Evolutionary conservation across 2,888 invertebrate genomes (phyloP).

Genomic region (Rhingia campestris): DNA sequence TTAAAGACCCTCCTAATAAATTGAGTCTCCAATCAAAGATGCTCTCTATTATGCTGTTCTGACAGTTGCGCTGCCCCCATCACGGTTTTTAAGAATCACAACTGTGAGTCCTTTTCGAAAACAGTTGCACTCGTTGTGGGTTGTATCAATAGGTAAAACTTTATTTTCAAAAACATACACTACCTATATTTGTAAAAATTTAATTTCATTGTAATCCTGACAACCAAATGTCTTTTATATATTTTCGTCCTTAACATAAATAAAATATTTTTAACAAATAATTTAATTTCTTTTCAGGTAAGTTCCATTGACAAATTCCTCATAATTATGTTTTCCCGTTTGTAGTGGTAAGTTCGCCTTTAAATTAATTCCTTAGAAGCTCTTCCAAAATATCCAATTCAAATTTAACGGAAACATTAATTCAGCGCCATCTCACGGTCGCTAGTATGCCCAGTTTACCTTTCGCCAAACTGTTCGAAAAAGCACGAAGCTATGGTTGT

Average conservation of each 20-base stretch:
- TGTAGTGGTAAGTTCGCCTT: not conserved
- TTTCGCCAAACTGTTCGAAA: constrained; percentile 51
- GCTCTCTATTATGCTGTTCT: too few species aligned
- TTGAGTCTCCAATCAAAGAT: too few species aligned
- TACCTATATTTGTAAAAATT: not conserved
- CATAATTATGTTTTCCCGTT: not conserved
- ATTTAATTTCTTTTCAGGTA: constrained; percentile 53
- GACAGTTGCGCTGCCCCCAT: too few species aligned
- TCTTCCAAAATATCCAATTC: constrained; percentile 1
- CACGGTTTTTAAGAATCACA: too few species aligned
- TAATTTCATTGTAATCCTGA: not conserved
- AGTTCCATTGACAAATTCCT: constrained; percentile 14
- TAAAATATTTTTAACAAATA: not conserved
- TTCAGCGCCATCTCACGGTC: constrained; percentile 46
- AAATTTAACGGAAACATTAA: not conserved
- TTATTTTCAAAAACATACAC: too few species aligned
- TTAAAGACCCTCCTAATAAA: too few species aligned
- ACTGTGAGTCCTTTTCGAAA: too few species aligned
- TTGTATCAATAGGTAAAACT: too few species aligned
- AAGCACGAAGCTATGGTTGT: constrained; percentile 58
- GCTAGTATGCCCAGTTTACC: constrained; percentile 21
- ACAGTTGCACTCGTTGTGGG: too few species aligned
- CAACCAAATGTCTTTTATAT: not conserved
- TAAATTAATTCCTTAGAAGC: not conserved
- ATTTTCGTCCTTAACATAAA: not conserved